Percentiles rank a stretch among this genome's conserved stretches.
These are phyloP conservation scores for Octodonta nipae DNA, from an alignment of 2,888 invertebrate species.

Conservation along the genomic window DNA sequence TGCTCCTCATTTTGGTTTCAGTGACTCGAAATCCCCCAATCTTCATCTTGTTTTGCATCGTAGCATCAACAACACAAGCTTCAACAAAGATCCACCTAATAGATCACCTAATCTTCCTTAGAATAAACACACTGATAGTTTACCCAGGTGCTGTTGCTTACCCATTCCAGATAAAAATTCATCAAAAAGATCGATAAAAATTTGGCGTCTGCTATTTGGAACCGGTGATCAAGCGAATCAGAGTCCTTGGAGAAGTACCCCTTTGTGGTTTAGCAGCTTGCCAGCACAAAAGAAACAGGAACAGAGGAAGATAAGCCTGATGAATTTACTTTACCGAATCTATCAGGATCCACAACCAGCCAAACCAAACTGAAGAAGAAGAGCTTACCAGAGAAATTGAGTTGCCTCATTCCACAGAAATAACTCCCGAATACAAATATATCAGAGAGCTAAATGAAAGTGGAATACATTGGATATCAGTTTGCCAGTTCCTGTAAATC, in stretches of 20 bases:
- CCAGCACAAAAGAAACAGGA: conserved; percentile 19
- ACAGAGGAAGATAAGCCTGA: conserved; percentile 25
- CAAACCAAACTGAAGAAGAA: too few relatives aligned
- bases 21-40: conserved; percentile 19
- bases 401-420: too few relatives aligned
- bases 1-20: conserved; percentile 23
- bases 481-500: too few relatives aligned
- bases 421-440: too few relatives aligned
- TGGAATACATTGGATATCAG: too few relatives aligned
- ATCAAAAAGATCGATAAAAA: conserved; percentile 27
- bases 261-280: conserved; percentile 21
- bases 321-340: conserved; percentile 47
- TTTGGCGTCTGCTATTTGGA: conserved; percentile 19
- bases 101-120: conserved; percentile 27
- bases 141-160: conserved; percentile 23
- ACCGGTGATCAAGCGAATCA: conserved; percentile 15
- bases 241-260: conserved; percentile 8
- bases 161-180: conserved; percentile 23
- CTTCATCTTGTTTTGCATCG: conserved; percentile 24
- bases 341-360: too few relatives aligned
- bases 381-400: too few relatives aligned
- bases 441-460: too few relatives aligned
- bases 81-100: conserved; percentile 21
- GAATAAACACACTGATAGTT: conserved; percentile 14
- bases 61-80: conserved; percentile 32